phyloP scores from a whole-genome alignment of 2,113 vertebrate genomes.

The Pterophyllum scalare region DNA sequence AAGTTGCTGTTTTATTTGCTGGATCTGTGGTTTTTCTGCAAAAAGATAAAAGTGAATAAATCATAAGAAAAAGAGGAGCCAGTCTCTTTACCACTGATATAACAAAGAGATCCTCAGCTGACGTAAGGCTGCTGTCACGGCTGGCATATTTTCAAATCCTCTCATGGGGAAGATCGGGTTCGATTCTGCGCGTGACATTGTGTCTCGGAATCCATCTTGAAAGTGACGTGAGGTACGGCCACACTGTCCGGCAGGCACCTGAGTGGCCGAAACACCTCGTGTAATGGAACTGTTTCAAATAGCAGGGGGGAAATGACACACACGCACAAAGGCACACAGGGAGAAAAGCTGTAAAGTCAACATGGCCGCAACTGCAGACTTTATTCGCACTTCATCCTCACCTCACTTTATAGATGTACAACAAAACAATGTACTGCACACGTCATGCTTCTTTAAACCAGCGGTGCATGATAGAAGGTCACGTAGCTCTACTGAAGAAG shows the following conservation, averaged over 20 bases:
- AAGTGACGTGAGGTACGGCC: constrained; percentile 27
- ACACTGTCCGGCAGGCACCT: constrained; percentile 1
- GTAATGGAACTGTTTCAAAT: neutral
- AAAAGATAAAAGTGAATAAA: constrained; percentile 65
- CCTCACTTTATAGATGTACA: neutral
- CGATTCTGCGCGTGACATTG: constrained; percentile 17
- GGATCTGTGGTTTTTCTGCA: constrained; percentile 21
- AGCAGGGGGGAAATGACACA: neutral
- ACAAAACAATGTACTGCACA: too few species aligned
- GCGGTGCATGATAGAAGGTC: too few species aligned
- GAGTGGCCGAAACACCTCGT: neutral
- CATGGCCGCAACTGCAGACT: neutral
- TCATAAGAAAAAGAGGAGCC: constrained; percentile 39
- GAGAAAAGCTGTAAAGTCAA: neutral
- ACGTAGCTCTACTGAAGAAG: too few species aligned
- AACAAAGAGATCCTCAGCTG: constrained; percentile 55
- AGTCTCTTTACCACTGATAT: constrained; percentile 20
- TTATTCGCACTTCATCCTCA: neutral
- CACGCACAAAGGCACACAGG: neutral
- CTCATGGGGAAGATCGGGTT: constrained; percentile 7
- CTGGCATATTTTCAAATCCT: constrained; percentile 43
- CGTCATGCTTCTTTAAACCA: too few species aligned
- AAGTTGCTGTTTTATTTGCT: constrained; percentile 30
- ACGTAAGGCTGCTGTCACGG: constrained; percentile 54
- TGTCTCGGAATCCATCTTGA: constrained; percentile 13